Conservation (phyloP, 2,797 vertebrate genomes). For the Cynodonichthys magdalenae region DNA sequence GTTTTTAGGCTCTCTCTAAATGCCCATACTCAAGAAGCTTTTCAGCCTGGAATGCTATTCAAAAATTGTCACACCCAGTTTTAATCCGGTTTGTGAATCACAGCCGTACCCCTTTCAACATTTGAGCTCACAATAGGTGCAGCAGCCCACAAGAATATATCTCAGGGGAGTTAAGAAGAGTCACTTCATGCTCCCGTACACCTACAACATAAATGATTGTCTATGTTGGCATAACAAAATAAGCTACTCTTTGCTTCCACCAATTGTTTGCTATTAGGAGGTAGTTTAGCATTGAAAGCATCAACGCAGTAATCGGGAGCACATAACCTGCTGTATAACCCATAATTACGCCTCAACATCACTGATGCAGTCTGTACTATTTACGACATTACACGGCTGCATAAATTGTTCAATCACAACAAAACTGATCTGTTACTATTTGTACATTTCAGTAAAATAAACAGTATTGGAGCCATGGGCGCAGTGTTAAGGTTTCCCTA, state of each 20-base stretch:
- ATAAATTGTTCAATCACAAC: neutral
- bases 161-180: constrained; percentile 22
- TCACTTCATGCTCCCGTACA: constrained; percentile 1
- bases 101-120: constrained; percentile 39
- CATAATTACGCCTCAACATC: neutral
- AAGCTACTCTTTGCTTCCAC: neutral
- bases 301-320: neutral
- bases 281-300: constrained; percentile 1
- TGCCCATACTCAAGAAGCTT: constrained; percentile 26
- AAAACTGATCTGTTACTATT: neutral
- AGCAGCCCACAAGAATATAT: constrained; percentile 18
- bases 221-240: neutral
- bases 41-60: constrained; percentile 42
- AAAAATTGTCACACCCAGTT: constrained; percentile 50
- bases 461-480: constrained; percentile 2
- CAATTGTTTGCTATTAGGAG: neutral
- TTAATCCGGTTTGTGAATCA: constrained; percentile 57
- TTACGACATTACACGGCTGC: neutral
- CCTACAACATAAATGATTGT: neutral
- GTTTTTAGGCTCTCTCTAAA: constrained; percentile 18
- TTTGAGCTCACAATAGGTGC: constrained; percentile 22
- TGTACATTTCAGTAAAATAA: neutral
- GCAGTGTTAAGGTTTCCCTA: constrained; percentile 17
- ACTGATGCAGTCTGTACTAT: neutral
- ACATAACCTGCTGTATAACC: neutral